phyloP scores from a whole-genome alignment of 2,888 invertebrate genomes.

The Serripes groenlandicus region DNA sequence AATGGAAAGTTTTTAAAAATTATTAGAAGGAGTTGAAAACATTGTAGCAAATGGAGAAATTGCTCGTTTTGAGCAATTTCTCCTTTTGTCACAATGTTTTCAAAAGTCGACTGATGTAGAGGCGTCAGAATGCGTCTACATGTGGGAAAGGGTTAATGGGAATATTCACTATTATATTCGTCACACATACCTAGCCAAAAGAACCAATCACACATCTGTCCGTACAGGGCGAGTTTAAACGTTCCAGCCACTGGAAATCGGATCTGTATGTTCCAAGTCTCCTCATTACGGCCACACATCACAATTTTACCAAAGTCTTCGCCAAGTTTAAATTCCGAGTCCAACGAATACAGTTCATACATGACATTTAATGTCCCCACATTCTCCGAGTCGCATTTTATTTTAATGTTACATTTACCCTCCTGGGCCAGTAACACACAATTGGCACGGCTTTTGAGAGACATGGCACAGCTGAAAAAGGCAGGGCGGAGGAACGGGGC shows the following conservation, averaged over 20 bases:
- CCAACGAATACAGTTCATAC: conserved; percentile 69
- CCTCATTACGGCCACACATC: conserved; percentile 60
- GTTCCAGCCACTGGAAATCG: conserved; percentile 75
- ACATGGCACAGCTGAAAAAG: conserved; percentile 73
- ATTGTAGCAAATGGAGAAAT: too few species aligned
- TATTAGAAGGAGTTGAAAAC: too few species aligned
- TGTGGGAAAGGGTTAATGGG: not conserved
- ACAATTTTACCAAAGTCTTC: conserved; percentile 54
- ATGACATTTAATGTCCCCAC: conserved; percentile 54
- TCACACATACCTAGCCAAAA: conserved; percentile 62
- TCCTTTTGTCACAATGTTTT: not conserved
- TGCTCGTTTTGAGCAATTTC: not conserved
- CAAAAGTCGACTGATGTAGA: not conserved
- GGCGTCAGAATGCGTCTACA: too few species aligned
- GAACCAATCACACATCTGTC: conserved; percentile 63
- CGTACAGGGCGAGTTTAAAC: conserved; percentile 77
- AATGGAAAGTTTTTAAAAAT: too few species aligned
- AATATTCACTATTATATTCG: not conserved
- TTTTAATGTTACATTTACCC: conserved; percentile 67
- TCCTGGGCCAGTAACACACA: conserved; percentile 68
- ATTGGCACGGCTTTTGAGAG: conserved; percentile 63
- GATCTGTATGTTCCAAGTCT: conserved; percentile 64
- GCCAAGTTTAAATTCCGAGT: conserved; percentile 35
- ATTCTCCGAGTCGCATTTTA: conserved; percentile 47
- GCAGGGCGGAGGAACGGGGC: conserved; percentile 77